phyloP scores from a whole-genome alignment of 2,888 invertebrate genomes.

The Tetheella fluctuosa region DNA sequence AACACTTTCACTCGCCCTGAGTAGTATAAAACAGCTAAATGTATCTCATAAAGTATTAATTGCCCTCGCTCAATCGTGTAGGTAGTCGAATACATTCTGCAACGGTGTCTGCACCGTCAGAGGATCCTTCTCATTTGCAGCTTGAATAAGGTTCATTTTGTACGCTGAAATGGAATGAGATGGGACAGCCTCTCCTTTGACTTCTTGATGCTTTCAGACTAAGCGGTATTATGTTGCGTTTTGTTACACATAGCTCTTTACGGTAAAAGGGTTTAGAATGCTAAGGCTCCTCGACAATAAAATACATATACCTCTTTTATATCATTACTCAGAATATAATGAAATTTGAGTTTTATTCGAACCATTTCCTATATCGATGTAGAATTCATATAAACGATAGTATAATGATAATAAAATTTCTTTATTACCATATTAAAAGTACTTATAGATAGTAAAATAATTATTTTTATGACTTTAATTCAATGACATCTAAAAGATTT shows the following conservation, averaged over 20 bases:
- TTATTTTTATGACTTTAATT: too few relatives aligned
- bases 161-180: slow-evolving; percentile 60
- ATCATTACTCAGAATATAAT: neutral
- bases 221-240: slow-evolving; percentile 32
- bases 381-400: neutral
- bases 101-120: slow-evolving; percentile 11
- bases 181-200: slow-evolving; percentile 63
- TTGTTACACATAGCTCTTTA: slow-evolving; percentile 24
- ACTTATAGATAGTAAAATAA: too few relatives aligned
- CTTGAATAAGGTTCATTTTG: slow-evolving; percentile 73
- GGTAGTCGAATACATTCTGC: slow-evolving; percentile 21
- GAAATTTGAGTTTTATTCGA: neutral
- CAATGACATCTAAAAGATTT: too few relatives aligned
- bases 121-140: slow-evolving; percentile 68
- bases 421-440: neutral
- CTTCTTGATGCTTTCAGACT: slow-evolving; percentile 60
- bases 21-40: neutral
- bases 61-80: slow-evolving; percentile 20
- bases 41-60: slow-evolving; percentile 29
- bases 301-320: neutral
- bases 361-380: neutral
- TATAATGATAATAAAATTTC: neutral
- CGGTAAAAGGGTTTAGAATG: slow-evolving; percentile 10
- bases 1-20: neutral
- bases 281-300: neutral